These are phyloP conservation scores for Periparus ater DNA, from an alignment of 2,797 vertebrate genomes.

Conservation along the genomic window DNA sequence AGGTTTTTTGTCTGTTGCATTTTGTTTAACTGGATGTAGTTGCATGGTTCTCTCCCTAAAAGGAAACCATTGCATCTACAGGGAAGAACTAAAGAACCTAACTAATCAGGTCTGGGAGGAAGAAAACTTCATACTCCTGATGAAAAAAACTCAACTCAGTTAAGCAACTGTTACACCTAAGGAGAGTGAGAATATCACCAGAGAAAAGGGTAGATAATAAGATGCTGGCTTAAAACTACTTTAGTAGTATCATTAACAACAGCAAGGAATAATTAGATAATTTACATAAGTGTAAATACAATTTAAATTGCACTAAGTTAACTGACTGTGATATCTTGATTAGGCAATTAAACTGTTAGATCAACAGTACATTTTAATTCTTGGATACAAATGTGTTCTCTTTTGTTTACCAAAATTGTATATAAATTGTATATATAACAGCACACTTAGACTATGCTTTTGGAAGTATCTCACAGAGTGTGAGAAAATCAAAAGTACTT, in stretches of 20 bases:
- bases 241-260: neutral
- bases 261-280: neutral
- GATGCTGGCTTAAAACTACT: neutral
- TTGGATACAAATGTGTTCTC: neutral
- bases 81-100: neutral
- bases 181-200: neutral
- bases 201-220: neutral
- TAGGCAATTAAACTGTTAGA: neutral
- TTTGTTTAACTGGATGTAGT: neutral
- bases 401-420: neutral
- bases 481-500: conserved; percentile 4
- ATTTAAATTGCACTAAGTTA: neutral
- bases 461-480: neutral
- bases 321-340: neutral
- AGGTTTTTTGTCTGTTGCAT: neutral
- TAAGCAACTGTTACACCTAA: neutral
- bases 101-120: neutral
- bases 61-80: neutral
- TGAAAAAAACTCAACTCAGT: neutral
- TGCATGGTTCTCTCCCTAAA: neutral
- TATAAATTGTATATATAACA: neutral
- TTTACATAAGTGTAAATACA: neutral
- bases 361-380: neutral
- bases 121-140: neutral
- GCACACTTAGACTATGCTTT: neutral